Evolutionary conservation across 92 coral and sea anemone genomes (phyloP), one percentile per base, ranked within the genome.

Genomic region (Metridium senile): DNA sequence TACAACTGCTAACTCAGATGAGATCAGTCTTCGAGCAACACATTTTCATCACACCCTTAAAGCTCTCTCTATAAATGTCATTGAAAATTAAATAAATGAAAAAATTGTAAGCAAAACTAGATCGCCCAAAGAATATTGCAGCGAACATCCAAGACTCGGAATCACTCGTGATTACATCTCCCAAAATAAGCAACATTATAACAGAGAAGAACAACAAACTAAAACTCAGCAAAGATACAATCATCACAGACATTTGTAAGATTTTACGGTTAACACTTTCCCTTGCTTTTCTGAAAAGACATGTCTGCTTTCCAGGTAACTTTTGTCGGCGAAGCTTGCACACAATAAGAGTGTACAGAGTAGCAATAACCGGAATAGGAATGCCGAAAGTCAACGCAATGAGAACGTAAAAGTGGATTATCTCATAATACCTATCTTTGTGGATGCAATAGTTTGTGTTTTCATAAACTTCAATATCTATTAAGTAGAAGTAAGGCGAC

Each of bases 401-500:
- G 33, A 9, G 8, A 22, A 61, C 33, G 19, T 22, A 61, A 61
- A 61, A 61, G 19, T 61, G 29, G 22, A 22, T 6, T 61, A 6
- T 61, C 23, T 11, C 30, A 23, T 23, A 26, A 26, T 23, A 61
- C 33, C 13, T 13, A 39, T 39, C 49, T 39, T 13, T 39, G 13
- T 6, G 13, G 17, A 54, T 16, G 59, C 59, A 54, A 26, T 9
- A 21, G 29, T 1, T 27, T 22, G 29, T 1, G 3, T 26, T 26
- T 1, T 27, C 66, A 1, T 22, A 1, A 27, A 1, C 19, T 61
- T 22, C 27, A 18, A 56, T 53, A 31, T 73, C 65, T 9, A 22
- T 28, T 18, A 62, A 65, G 72, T 87, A 87, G 26, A 83, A 74
- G 27, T 74, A 74, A 21, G 68, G 72, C 8, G 63, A 53, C 29